Evolutionary conservation across 2,888 invertebrate species (phyloP).

Genomic region (Ashinkailepas kermadecensis): DNA sequence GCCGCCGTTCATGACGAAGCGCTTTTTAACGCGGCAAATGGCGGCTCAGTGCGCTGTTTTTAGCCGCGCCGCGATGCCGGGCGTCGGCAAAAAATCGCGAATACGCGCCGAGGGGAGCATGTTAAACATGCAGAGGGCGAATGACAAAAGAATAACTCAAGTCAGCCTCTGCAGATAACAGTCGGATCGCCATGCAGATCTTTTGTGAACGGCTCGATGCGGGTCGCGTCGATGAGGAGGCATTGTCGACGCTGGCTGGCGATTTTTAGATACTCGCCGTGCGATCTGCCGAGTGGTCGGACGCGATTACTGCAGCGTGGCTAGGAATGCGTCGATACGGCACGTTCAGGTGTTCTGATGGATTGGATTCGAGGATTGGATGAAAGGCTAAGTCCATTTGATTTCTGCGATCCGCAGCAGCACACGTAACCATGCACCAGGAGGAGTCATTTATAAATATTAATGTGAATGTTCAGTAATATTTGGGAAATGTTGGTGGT

Average conservation of each 20-base stretch:
- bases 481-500: no score
- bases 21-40: not conserved
- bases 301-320: not conserved
- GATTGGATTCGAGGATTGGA: not conserved
- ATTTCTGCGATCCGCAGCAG: no score
- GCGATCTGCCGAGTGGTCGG: not conserved
- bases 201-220: not conserved
- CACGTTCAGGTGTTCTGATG: not conserved
- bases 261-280: not conserved
- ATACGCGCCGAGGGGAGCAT: not conserved
- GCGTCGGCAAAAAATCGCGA: not conserved
- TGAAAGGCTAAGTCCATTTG: no score
- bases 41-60: not conserved
- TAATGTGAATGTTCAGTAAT: no score
- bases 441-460: no score
- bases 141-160: slow-evolving; percentile 14
- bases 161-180: slow-evolving; percentile 5
- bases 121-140: slow-evolving; percentile 12
- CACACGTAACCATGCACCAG: no score
- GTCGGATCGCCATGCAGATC: not conserved
- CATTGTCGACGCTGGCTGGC: not conserved
- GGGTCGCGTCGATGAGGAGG: not conserved
- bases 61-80: not conserved
- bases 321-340: not conserved
- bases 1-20: not conserved